These are phyloP conservation scores for Aphelocoma coerulescens DNA, from an alignment of 2,113 vertebrate genomes.

Conservation along the genomic window DNA sequence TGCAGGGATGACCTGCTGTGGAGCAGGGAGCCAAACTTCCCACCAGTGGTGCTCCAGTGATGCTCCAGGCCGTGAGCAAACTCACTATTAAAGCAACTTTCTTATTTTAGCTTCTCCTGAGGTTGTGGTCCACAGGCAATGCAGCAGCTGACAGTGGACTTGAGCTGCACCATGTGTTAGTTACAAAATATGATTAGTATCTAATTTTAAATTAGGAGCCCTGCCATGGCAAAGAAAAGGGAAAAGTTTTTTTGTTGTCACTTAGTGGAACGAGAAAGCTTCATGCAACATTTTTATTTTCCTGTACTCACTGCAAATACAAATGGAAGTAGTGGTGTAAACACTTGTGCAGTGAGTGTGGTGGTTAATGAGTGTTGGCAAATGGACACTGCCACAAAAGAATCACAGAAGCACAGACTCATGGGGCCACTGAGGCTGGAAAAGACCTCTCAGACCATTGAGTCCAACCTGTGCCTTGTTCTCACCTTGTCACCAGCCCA, in stretches of 20 bases:
- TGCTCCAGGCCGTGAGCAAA: not conserved
- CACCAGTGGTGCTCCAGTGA: not conserved
- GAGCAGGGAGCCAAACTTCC: not conserved
- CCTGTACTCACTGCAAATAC: not conserved
- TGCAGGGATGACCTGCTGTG: not conserved
- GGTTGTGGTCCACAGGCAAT: not conserved
- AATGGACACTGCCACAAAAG: not conserved
- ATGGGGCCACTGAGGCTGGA: not conserved
- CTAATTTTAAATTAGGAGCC: not conserved
- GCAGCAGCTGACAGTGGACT: not conserved
- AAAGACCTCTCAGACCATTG: rapidly evolving
- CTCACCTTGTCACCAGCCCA: not conserved
- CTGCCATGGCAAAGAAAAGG: not conserved
- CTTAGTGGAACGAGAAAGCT: not conserved
- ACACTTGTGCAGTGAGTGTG: not conserved
- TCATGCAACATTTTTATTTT: not conserved
- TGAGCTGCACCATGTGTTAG: not conserved
- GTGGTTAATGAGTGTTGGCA: not conserved
- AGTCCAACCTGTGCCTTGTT: not conserved
- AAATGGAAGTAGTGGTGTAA: not conserved
- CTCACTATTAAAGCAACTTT: not conserved
- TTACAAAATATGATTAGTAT: not conserved
- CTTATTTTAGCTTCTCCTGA: not conserved
- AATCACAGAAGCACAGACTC: not conserved
- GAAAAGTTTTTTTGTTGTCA: not conserved